phyloP scores from a whole-genome alignment of 2,888 invertebrate species.

The Hymenopus coronatus region DNA sequence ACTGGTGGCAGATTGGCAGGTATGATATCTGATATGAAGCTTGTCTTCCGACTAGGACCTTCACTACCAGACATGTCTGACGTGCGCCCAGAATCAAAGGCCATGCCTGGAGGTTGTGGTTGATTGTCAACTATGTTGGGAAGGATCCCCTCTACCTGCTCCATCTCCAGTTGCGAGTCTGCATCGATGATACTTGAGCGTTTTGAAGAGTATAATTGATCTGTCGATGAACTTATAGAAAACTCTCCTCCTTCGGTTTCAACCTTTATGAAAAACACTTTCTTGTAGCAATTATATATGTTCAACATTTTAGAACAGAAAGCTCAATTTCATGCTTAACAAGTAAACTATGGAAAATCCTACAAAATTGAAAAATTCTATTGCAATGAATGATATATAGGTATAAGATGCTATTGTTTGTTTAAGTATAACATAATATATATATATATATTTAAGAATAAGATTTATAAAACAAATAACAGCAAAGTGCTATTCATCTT shows the following conservation, averaged over 20 bases:
- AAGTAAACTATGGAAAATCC: too few relatives aligned
- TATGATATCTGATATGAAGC: background rate
- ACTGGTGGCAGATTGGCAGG: background rate
- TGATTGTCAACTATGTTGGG: background rate
- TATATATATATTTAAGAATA: background rate
- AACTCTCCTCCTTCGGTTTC: background rate
- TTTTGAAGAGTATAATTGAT: slow-evolving; percentile 3
- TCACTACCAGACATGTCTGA: slow-evolving; percentile 13
- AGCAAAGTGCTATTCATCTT: too few relatives aligned
- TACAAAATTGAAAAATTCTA: too few relatives aligned
- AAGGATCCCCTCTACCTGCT: background rate
- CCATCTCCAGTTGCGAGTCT: background rate
- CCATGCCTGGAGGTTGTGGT: background rate
- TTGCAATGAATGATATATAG: background rate
- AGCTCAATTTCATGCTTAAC: background rate
- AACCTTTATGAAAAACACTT: background rate
- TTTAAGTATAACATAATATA: background rate
- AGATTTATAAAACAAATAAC: background rate
- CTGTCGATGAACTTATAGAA: slow-evolving; percentile 3
- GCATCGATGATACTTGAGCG: slow-evolving; percentile 9
- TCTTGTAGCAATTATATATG: background rate
- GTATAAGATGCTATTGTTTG: background rate
- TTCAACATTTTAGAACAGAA: background rate
- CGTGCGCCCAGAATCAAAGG: background rate
- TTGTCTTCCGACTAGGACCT: slow-evolving; percentile 9